phyloP scores from a whole-genome alignment of 2,888 invertebrate species.

The Spisula subtruncata region DNA sequence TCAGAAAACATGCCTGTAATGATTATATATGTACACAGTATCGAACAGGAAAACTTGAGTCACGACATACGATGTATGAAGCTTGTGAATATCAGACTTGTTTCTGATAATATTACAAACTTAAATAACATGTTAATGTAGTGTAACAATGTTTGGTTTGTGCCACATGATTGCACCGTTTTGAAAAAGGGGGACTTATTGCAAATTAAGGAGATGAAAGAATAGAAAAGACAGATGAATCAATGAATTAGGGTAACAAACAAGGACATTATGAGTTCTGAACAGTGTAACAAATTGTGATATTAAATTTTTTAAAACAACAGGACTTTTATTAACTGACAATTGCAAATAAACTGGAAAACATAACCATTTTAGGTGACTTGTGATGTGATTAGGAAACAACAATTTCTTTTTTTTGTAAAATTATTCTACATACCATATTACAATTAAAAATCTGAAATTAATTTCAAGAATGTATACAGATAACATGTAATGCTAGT shows the following conservation, averaged over 20 bases:
- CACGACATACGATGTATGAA: no score
- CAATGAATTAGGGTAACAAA: constrained; percentile 4
- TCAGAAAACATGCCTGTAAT: neutral
- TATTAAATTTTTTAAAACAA: neutral
- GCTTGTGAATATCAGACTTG: no score
- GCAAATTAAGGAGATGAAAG: neutral
- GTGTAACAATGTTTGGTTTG: no score
- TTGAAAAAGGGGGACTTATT: no score
- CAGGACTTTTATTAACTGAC: neutral
- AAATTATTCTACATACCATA: constrained; percentile 53
- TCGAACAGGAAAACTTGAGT: no score
- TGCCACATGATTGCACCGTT: no score
- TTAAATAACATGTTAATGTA: no score
- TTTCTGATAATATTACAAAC: no score
- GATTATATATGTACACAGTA: neutral
- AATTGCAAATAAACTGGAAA: neutral
- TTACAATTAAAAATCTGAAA: constrained; percentile 68
- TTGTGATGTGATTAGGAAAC: constrained; percentile 16
- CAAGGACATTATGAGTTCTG: neutral
- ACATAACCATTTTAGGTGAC: constrained; percentile 18
- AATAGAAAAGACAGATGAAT: neutral
- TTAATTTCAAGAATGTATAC: constrained; percentile 37
- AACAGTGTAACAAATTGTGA: neutral
- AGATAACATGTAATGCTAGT: neutral
- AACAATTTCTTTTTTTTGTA: neutral